A percentile compares a stretch with the other conserved stretches of the same genome.
phyloP scores from a whole-genome alignment of 2,888 invertebrate species.

The Escarpia spicata region DNA sequence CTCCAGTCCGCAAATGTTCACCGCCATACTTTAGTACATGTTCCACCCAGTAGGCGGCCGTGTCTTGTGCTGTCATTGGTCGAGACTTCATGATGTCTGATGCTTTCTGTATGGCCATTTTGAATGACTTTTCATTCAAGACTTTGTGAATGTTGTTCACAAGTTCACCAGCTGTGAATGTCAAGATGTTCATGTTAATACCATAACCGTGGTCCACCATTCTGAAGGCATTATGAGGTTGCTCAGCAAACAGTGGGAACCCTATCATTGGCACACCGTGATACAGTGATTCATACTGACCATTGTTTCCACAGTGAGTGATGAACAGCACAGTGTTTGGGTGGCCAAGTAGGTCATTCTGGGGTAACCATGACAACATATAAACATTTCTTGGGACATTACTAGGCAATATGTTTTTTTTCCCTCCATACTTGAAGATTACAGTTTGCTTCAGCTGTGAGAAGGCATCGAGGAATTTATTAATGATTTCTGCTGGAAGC shows the following conservation, averaged over 20 bases:
- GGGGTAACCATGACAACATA: constrained; percentile 31
- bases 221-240: constrained; percentile 26
- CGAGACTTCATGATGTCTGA: constrained; percentile 38
- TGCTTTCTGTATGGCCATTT: constrained; percentile 36
- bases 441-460: constrained; percentile 33
- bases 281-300: constrained; percentile 30
- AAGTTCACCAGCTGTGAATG: constrained; percentile 38
- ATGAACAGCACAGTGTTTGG: constrained; percentile 30
- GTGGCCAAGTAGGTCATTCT: constrained; percentile 33
- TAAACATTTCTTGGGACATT: constrained; percentile 28
- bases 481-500: constrained; percentile 34
- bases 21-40: constrained; percentile 49
- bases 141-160: constrained; percentile 38
- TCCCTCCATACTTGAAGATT: constrained; percentile 23
- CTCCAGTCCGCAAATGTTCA: constrained; percentile 42
- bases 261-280: constrained; percentile 35
- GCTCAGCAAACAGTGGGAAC: constrained; percentile 28
- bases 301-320: constrained; percentile 32
- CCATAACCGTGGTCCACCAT: constrained; percentile 40
- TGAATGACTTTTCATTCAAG: constrained; percentile 36
- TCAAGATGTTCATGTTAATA: constrained; percentile 36
- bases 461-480: constrained; percentile 41
- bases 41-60: constrained; percentile 48
- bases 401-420: neutral
- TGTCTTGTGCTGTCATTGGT: constrained; percentile 39